Evolutionary conservation across 2,797 vertebrate genomes (phyloP).

Genomic region (Mormyrops attenuatus): DNA sequence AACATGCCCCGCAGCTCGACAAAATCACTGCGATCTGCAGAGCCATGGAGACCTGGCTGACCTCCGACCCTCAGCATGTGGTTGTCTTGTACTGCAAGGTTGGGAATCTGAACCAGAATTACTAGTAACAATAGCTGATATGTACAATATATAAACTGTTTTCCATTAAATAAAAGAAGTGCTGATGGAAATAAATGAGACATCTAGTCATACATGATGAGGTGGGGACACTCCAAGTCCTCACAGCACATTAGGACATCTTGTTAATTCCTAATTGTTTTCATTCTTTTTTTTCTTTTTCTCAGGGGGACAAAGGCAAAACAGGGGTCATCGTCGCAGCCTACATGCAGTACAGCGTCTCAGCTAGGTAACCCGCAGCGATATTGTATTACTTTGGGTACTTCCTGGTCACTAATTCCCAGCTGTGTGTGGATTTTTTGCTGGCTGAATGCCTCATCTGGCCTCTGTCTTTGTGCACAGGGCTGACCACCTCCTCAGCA

Average conservation of each 20-base stretch:
- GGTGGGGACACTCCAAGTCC: background rate
- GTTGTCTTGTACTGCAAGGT: constrained; percentile 89
- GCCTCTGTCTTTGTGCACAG: constrained; percentile 44
- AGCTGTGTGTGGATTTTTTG: background rate
- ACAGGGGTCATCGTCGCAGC: constrained; percentile 81
- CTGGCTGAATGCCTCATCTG: background rate
- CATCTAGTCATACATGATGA: background rate
- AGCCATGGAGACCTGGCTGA: constrained; percentile 83
- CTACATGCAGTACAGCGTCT: constrained; percentile 93
- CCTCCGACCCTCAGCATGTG: constrained; percentile 73
- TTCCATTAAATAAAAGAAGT: background rate
- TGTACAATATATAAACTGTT: background rate
- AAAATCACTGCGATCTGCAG: constrained; percentile 85
- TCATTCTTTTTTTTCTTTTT: constrained; percentile 8
- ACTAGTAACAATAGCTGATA: background rate
- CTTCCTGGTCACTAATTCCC: background rate
- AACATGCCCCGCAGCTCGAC: constrained; percentile 82
- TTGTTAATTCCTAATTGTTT: background rate
- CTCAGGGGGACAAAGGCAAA: constrained; percentile 82
- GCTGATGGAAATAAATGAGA: background rate
- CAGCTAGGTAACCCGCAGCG: constrained; percentile 69
- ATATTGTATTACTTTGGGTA: background rate
- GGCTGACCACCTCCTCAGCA: constrained; percentile 85
- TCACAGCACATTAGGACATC: background rate
- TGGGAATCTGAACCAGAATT: constrained; percentile 22